A percentile compares a stretch with the other conserved stretches of the same genome.
Evolutionary conservation across 1,140 invertebrate species (phyloP).

Genomic region (Leptestheria dahalacensis): DNA sequence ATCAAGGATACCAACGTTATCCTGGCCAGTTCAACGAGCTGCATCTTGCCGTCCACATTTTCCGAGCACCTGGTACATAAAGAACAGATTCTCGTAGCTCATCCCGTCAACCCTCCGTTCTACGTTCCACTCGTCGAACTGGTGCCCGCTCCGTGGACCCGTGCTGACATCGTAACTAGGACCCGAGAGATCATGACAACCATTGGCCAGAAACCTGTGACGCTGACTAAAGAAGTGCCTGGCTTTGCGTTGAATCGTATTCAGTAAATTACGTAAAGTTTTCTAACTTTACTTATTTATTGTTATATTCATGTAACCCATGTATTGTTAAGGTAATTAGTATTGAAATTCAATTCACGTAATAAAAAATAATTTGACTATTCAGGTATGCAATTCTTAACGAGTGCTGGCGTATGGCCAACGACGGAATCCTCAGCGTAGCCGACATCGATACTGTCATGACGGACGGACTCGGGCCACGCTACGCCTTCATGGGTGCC

Average conservation of each 20-base stretch:
- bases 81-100: slow-evolving; percentile 59
- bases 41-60: slow-evolving; percentile 71
- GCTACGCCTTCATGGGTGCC: slow-evolving; percentile 88
- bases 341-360: too few relatives aligned
- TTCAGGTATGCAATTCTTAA: slow-evolving; percentile 83
- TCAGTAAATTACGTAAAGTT: slow-evolving; percentile 45
- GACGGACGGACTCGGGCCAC: slow-evolving; percentile 80
- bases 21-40: slow-evolving; percentile 80
- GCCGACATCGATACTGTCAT: slow-evolving; percentile 86
- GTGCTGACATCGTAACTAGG: slow-evolving; percentile 45
- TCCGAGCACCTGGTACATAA: slow-evolving; percentile 61
- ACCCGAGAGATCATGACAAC: slow-evolving; percentile 63
- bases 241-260: slow-evolving; percentile 90
- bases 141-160: slow-evolving; percentile 81
- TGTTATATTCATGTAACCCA: too few relatives aligned
- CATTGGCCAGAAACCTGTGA: slow-evolving; percentile 80
- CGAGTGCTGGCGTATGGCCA: slow-evolving; percentile 77
- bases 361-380: too few relatives aligned
- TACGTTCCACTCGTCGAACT: slow-evolving; percentile 88
- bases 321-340: too few relatives aligned
- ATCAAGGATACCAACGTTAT: slow-evolving; percentile 46
- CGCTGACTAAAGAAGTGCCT: slow-evolving; percentile 65
- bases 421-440: slow-evolving; percentile 65
- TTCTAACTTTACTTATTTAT: too few relatives aligned
- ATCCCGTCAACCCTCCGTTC: slow-evolving; percentile 92